These are phyloP conservation scores for Cettia cetti DNA, from an alignment of 2,113 vertebrate genomes.

Conservation along the genomic window DNA sequence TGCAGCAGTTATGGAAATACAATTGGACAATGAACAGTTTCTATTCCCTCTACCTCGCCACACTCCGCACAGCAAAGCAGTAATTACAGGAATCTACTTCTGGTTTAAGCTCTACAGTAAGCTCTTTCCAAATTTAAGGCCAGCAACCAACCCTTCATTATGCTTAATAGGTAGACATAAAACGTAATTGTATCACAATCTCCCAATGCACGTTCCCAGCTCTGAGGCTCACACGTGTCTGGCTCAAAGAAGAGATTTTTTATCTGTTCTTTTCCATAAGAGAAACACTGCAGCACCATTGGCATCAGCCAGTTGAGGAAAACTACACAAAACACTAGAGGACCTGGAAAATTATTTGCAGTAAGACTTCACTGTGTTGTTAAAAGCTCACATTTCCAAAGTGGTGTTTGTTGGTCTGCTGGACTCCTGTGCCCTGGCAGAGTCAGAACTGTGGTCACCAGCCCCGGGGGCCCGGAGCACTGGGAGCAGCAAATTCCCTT, in stretches of 20 bases:
- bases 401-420: neutral
- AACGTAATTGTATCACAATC: conserved; percentile 47
- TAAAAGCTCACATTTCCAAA: neutral
- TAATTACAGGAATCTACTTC: conserved; percentile 63
- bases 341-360: neutral
- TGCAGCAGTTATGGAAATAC: neutral
- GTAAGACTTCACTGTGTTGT: neutral
- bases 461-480: fast-evolving
- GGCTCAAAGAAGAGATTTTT: conserved; percentile 7
- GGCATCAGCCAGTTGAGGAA: neutral
- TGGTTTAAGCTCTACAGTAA: conserved; percentile 65
- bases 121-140: conserved; percentile 65
- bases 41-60: neutral
- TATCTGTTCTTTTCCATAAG: neutral
- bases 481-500: neutral
- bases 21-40: conserved; percentile 56
- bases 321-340: neutral
- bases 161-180: conserved; percentile 66
- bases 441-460: neutral
- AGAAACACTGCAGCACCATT: neutral
- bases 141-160: conserved; percentile 62
- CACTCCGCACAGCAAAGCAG: conserved; percentile 1
- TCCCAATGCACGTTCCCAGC: neutral
- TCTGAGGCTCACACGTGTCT: conserved; percentile 13
- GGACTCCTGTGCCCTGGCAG: neutral